These are phyloP conservation scores for Pseudorhiza aurosa DNA, from an alignment of 30 jellyfish, hydroid and myxozoan genomes.

Conservation along the genomic window DNA sequence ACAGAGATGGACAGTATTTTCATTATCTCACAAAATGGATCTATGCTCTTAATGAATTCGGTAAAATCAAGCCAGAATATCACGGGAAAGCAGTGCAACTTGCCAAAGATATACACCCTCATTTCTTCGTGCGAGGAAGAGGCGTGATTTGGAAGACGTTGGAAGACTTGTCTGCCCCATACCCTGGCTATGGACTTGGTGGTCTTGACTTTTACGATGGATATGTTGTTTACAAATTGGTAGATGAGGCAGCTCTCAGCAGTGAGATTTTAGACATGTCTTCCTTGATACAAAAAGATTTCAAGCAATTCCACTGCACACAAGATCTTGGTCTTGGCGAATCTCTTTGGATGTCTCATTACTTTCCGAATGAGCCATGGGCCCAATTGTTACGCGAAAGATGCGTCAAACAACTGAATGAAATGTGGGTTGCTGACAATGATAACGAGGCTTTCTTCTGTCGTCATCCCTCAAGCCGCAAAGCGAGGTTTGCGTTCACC, in stretches of 20 bases:
- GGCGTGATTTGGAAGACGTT: slow-evolving; percentile 49
- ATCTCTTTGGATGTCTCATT: slow-evolving; percentile 47
- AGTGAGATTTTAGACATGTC: slow-evolving; percentile 37
- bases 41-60: slow-evolving; percentile 37
- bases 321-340: slow-evolving; percentile 51
- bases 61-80: slow-evolving; percentile 31
- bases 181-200: slow-evolving; percentile 59
- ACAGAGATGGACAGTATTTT: slow-evolving; percentile 55
- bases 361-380: slow-evolving; percentile 48
- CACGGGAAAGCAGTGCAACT: slow-evolving; percentile 43
- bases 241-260: slow-evolving; percentile 38
- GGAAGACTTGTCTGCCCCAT: slow-evolving; percentile 33
- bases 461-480: slow-evolving; percentile 28
- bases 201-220: slow-evolving; percentile 55
- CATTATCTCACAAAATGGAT: slow-evolving; percentile 61
- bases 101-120: slow-evolving; percentile 34
- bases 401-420: slow-evolving; percentile 28
- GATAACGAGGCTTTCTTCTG: slow-evolving; percentile 37
- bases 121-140: slow-evolving; percentile 40
- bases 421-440: slow-evolving; percentile 31
- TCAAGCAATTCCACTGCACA: slow-evolving; percentile 13
- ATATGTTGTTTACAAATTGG: slow-evolving; percentile 21
- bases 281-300: slow-evolving; percentile 34
- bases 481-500: slow-evolving; percentile 32
- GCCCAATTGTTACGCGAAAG: slow-evolving; percentile 21